Percentiles rank a stretch among this genome's conserved stretches.
These are phyloP conservation scores for Gallinago media DNA, from an alignment of 2,113 vertebrate species.

Conservation along the genomic window DNA sequence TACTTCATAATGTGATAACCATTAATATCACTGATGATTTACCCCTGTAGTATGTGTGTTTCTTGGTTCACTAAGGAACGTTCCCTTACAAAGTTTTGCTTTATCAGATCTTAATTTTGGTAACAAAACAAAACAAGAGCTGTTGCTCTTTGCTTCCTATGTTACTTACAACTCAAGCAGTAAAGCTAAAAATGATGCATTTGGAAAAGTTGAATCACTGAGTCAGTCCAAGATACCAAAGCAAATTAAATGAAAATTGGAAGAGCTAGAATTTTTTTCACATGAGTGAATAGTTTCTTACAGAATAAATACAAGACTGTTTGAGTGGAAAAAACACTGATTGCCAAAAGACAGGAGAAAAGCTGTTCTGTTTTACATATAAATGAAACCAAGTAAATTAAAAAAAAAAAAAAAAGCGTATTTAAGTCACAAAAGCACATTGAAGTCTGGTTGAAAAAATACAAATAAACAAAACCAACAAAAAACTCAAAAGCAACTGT, in stretches of 20 bases:
- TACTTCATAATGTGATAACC: not conserved
- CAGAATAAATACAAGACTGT: slow-evolving; percentile 66
- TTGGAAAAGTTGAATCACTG: slow-evolving; percentile 62
- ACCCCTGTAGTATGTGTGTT: not conserved
- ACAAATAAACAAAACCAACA: not conserved
- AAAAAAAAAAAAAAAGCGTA: not conserved
- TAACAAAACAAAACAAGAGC: not conserved
- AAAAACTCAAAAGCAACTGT: not conserved
- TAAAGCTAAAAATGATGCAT: slow-evolving; percentile 64
- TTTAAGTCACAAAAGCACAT: slow-evolving; percentile 29
- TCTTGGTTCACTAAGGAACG: not conserved
- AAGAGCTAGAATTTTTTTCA: slow-evolving; percentile 67
- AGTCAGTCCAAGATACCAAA: slow-evolving; percentile 61
- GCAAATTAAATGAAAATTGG: slow-evolving; percentile 75
- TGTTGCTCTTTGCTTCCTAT: slow-evolving; percentile 1
- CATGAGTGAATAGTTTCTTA: slow-evolving; percentile 68
- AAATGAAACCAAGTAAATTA: slow-evolving; percentile 57
- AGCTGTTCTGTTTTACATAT: slow-evolving; percentile 67
- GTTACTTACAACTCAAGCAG: slow-evolving; percentile 57
- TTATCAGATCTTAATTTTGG: slow-evolving; percentile 22
- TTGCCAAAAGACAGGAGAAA: slow-evolving; percentile 63
- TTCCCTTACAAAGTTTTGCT: not conserved
- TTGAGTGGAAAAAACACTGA: slow-evolving; percentile 68
- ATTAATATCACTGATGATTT: not conserved
- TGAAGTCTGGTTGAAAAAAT: slow-evolving; percentile 9